Percentiles rank a stretch among this genome's conserved stretches.
Evolutionary conservation across 2,113 vertebrate genomes (phyloP).

Genomic region (Atlantisia rogersi): DNA sequence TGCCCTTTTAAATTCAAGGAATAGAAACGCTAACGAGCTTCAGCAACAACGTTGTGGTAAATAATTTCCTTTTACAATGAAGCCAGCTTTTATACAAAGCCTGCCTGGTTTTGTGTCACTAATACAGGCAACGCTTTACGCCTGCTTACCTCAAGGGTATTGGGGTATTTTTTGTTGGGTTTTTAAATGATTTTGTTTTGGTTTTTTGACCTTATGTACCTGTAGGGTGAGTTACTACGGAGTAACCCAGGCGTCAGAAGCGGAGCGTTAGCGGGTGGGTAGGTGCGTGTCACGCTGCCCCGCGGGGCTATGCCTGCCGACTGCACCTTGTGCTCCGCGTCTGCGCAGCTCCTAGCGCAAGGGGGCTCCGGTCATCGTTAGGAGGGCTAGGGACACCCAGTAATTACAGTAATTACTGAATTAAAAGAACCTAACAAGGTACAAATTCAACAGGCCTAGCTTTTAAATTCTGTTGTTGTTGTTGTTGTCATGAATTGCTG

Average conservation of each 20-base stretch:
- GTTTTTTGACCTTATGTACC: not conserved
- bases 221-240: not conserved
- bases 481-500: not conserved
- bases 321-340: not conserved
- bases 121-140: not conserved
- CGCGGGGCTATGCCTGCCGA: not conserved
- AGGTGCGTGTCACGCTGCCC: not conserved
- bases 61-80: not conserved
- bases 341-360: not conserved
- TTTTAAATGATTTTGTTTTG: not conserved
- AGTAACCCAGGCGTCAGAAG: not conserved
- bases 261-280: not conserved
- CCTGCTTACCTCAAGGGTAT: not conserved
- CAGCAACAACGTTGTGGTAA: not conserved
- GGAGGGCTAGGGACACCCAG: not conserved
- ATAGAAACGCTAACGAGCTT: slow-evolving; percentile 11
- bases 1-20: not conserved
- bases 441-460: not conserved
- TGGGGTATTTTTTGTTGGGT: not conserved
- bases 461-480: not conserved
- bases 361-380: not conserved
- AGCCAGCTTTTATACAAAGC: not conserved
- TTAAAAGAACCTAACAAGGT: not conserved
- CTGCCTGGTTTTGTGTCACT: not conserved
- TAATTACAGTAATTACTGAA: not conserved